phyloP scores from a whole-genome alignment of 1,140 invertebrate genomes.

The Nixonia krombeini region DNA sequence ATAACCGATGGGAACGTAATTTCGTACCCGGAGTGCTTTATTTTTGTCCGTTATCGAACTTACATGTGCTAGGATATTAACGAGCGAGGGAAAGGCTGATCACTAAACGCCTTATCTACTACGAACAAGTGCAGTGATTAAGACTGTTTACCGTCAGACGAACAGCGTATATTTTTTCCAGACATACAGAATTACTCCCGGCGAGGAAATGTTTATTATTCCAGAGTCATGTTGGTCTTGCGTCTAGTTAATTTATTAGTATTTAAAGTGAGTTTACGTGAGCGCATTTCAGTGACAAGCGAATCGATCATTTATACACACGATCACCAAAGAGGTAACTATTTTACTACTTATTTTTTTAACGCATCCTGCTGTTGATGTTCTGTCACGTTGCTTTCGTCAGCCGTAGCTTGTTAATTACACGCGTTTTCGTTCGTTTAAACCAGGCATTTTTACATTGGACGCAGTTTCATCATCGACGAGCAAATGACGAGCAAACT shows the following conservation, averaged over 20 bases:
- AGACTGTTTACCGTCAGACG: conserved; percentile 27
- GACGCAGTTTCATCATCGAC: conserved; percentile 30
- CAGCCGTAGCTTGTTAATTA: too few relatives aligned
- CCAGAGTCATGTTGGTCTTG: conserved; percentile 29
- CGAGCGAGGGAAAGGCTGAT: conserved; percentile 14
- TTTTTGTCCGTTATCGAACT: conserved; percentile 28
- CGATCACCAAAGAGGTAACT: conserved; percentile 9
- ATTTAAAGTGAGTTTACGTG: conserved; percentile 19
- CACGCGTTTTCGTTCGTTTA: too few relatives aligned
- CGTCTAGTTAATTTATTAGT: conserved; percentile 20
- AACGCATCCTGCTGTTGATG: neutral
- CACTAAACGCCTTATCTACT: conserved; percentile 31
- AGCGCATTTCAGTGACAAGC: conserved; percentile 9
- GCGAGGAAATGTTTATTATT: conserved; percentile 33
- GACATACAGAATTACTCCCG: conserved; percentile 15
- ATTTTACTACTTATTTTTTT: conserved; percentile 37
- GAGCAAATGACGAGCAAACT: conserved; percentile 12
- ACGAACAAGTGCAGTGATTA: conserved; percentile 27
- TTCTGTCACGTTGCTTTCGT: neutral
- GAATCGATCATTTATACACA: conserved; percentile 1
- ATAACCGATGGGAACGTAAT: too few relatives aligned
- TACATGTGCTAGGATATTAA: conserved; percentile 24
- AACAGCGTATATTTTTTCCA: conserved; percentile 26
- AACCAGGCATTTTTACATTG: too few relatives aligned
- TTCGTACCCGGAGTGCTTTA: too few relatives aligned